Percentiles rank a stretch among this genome's conserved stretches.
These are phyloP conservation scores for Geotrupes spiniger DNA, from an alignment of 2,888 invertebrate species.

Conservation along the genomic window DNA sequence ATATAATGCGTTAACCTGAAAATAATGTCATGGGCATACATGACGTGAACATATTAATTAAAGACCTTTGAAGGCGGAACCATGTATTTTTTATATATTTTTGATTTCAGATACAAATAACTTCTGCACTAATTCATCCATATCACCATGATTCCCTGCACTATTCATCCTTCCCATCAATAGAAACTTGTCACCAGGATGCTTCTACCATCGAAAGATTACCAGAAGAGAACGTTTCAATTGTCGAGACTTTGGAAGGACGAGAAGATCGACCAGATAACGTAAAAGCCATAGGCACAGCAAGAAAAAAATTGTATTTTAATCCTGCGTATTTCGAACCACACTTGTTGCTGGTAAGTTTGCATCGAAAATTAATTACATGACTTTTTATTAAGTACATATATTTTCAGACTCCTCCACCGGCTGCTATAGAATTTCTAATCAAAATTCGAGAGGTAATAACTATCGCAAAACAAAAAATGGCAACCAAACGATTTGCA, in stretches of 20 bases:
- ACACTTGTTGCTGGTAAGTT: constrained; percentile 73
- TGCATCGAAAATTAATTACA: neutral
- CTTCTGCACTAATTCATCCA: constrained; percentile 73
- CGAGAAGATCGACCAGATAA: constrained; percentile 64
- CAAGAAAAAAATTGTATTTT: constrained; percentile 79
- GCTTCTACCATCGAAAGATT: constrained; percentile 61
- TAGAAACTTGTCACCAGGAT: constrained; percentile 32
- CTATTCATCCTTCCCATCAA: constrained; percentile 12
- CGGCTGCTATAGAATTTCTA: constrained; percentile 85
- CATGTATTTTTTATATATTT: neutral
- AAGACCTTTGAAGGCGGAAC: too few relatives aligned
- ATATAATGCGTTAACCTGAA: too few relatives aligned
- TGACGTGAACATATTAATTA: too few relatives aligned
- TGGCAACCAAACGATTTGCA: constrained; percentile 75
- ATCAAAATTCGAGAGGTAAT: constrained; percentile 88
- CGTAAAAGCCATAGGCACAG: constrained; percentile 65
- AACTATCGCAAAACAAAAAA: constrained; percentile 84
- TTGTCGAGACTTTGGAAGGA: constrained; percentile 74
- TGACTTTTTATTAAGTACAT: constrained; percentile 26
- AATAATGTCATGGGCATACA: too few relatives aligned
- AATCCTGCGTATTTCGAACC: constrained; percentile 91
- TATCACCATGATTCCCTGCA: constrained; percentile 37
- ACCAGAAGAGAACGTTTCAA: constrained; percentile 82
- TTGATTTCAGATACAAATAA: constrained; percentile 54
- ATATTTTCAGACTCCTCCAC: constrained; percentile 83